A percentile compares a stretch with the other conserved stretches of the same genome.
Evolutionary conservation across 2,797 vertebrate genomes (phyloP).

Genomic region (Florisuga fusca): DNA sequence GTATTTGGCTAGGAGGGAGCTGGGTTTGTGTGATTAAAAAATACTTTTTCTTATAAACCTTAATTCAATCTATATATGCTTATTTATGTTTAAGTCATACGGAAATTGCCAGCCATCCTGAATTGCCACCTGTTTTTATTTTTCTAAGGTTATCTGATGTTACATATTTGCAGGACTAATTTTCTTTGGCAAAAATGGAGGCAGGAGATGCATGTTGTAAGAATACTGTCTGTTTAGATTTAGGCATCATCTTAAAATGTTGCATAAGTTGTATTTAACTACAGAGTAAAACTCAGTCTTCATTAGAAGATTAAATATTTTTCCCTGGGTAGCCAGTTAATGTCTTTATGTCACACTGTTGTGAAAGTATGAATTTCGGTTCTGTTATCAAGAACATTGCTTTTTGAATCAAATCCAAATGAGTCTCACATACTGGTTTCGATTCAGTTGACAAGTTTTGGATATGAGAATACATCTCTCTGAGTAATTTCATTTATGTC

Average conservation of each 20-base stretch:
- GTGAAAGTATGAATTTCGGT: background rate
- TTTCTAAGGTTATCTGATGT: slow-evolving; percentile 28
- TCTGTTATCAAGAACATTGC: background rate
- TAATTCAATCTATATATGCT: background rate
- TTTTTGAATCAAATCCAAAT: background rate
- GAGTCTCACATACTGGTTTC: background rate
- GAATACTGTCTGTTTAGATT: background rate
- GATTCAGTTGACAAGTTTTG: background rate
- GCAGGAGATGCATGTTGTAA: background rate
- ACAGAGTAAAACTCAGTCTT: background rate
- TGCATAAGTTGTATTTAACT: background rate
- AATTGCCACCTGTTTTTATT: slow-evolving; percentile 36
- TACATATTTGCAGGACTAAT: background rate
- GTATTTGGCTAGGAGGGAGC: background rate
- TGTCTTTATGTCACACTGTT: background rate
- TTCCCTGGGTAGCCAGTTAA: background rate
- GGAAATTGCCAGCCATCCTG: slow-evolving; percentile 2
- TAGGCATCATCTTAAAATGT: background rate
- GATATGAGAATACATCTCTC: background rate
- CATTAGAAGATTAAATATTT: background rate
- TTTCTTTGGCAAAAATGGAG: background rate
- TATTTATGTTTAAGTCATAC: background rate
- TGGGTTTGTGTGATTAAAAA: background rate
- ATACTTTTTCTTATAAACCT: background rate
- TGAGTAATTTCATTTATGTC: background rate